Conservation (phyloP, 2,113 vertebrate species). For the Neotoma lepida region DNA sequence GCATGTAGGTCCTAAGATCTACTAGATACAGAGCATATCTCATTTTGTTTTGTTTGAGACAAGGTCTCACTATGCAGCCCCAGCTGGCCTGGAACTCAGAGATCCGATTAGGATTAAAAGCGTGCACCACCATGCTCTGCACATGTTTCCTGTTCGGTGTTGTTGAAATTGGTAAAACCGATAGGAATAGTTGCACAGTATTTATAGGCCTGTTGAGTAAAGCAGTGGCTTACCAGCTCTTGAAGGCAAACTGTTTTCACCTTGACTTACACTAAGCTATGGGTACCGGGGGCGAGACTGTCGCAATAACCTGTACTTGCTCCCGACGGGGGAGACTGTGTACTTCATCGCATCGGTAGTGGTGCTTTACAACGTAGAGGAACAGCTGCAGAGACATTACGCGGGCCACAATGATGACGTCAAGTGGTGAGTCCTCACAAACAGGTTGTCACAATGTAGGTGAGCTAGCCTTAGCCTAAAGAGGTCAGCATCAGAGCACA, state of each 20-base stretch:
- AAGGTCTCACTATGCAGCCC: not conserved
- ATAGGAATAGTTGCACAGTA: rapidly evolving
- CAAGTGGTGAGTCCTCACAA: slow-evolving; percentile 91
- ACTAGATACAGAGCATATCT: no score
- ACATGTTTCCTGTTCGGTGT: not conserved
- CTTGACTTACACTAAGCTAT: slow-evolving; percentile 91
- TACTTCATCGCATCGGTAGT: slow-evolving; percentile 99
- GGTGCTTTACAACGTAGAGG: slow-evolving; percentile 96
- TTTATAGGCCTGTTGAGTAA: not conserved
- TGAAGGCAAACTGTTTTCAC: slow-evolving; percentile 48
- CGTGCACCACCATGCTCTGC: rapidly evolving
- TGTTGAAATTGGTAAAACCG: not conserved
- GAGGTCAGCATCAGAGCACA: rapidly evolving
- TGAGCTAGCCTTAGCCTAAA: rapidly evolving
- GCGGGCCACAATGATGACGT: slow-evolving; percentile 97
- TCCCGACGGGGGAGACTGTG: slow-evolving; percentile 98
- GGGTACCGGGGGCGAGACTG: slow-evolving; percentile 98
- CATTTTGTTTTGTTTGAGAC: not conserved
- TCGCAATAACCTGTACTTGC: slow-evolving; percentile 96
- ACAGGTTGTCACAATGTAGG: rapidly evolving
- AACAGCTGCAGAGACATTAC: slow-evolving; percentile 97
- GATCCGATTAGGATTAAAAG: not conserved
- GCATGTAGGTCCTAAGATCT: rapidly evolving
- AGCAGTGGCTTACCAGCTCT: not conserved
- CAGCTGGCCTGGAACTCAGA: not conserved